These are phyloP conservation scores for Ellobium chinense DNA, from an alignment of 2,888 invertebrate genomes.

Conservation along the genomic window DNA sequence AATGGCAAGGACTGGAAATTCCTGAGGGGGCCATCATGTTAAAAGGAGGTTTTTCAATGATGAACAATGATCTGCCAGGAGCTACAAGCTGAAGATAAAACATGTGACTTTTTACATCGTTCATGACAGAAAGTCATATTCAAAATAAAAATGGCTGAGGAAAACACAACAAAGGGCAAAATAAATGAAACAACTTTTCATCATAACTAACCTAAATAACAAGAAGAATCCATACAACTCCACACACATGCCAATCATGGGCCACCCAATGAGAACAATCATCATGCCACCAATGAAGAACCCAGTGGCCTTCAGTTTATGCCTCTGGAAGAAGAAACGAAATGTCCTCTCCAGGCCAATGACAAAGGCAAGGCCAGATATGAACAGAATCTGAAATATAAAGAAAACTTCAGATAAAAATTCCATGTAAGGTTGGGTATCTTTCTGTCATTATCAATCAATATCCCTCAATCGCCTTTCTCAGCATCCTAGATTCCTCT, in stretches of 20 bases:
- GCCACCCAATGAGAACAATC: constrained; percentile 96
- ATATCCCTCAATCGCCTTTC: not conserved
- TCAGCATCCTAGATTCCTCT: no score
- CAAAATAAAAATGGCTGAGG: not conserved
- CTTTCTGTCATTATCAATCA: no score
- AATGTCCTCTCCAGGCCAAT: constrained; percentile 97
- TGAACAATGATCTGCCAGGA: no score
- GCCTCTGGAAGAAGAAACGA: constrained; percentile 97
- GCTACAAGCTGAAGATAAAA: no score
- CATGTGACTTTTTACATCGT: no score
- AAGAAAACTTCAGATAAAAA: no score
- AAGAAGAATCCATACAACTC: constrained; percentile 97
- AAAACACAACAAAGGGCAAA: not conserved
- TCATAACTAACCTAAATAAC: constrained; percentile 82
- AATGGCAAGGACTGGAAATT: no score
- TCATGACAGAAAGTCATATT: no score
- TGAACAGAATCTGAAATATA: constrained; percentile 92
- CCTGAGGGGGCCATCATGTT: no score
- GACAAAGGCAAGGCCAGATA: constrained; percentile 95
- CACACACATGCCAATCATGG: constrained; percentile 96
- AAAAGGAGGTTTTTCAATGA: no score
- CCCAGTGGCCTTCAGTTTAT: constrained; percentile 93
- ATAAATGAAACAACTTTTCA: not conserved
- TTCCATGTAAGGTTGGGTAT: no score
- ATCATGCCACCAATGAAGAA: constrained; percentile 96